Conservation (phyloP, 1,140 invertebrate genomes). For the Dryas iulia region DNA sequence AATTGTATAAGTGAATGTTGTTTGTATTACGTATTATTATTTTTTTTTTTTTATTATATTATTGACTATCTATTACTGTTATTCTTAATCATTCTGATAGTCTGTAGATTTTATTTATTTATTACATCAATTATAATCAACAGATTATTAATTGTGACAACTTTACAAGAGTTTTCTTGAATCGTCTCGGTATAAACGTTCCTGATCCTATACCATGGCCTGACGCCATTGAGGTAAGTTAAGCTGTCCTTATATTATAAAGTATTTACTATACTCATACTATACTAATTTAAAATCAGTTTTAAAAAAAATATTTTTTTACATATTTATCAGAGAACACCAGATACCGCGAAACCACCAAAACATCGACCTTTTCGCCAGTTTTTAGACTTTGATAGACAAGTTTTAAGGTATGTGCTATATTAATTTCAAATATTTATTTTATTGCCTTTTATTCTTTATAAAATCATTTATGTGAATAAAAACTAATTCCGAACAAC, state of each 20-base stretch:
- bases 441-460: no score
- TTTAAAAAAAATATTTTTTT: no score
- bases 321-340: conserved; percentile 57
- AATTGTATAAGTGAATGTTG: neutral
- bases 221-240: conserved; percentile 60
- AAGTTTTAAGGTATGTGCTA: conserved; percentile 82
- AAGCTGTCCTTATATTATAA: neutral
- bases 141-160: conserved; percentile 90
- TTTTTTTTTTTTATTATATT: neutral
- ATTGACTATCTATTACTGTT: neutral
- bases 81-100: neutral
- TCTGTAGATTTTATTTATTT: conserved; percentile 19
- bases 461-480: no score
- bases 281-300: no score
- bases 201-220: conserved; percentile 84
- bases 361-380: conserved; percentile 82
- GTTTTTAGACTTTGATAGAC: conserved; percentile 88
- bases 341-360: conserved; percentile 41
- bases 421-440: conserved; percentile 7
- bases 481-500: no score
- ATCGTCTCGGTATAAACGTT: conserved; percentile 90
- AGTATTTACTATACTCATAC: no score
- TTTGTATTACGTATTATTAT: neutral
- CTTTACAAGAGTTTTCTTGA: conserved; percentile 92
- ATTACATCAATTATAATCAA: neutral